These are phyloP conservation scores for Carabus problematicus DNA, from an alignment of 2,888 invertebrate genomes.

Conservation along the genomic window DNA sequence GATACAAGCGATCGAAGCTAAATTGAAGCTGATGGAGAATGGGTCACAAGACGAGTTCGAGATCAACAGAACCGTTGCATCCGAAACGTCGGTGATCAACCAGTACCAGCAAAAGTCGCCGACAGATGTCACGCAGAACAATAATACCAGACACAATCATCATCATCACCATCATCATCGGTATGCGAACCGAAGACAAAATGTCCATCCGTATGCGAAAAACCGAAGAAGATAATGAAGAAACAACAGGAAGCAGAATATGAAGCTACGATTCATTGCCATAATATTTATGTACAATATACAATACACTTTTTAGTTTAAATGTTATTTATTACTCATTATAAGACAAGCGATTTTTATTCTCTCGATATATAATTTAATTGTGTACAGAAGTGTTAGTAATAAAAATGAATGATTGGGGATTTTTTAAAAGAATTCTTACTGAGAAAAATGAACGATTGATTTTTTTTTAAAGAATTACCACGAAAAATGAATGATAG, in stretches of 20 bases:
- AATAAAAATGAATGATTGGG: no score
- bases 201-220: conserved; percentile 26
- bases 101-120: conserved; percentile 68
- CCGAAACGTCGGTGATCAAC: conserved; percentile 72
- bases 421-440: no score
- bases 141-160: conserved; percentile 9
- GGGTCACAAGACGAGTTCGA: conserved; percentile 75
- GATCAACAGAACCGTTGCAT: conserved; percentile 72
- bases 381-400: no score
- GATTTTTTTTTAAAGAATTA: no score
- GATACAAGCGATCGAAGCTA: conserved; percentile 88
- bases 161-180: no score
- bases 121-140: conserved; percentile 14
- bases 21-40: conserved; percentile 79
- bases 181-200: conserved; percentile 13
- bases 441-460: no score
- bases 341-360: no score
- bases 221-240: conserved; percentile 28
- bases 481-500: no score
- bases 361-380: no score
- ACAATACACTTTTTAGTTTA: neutral
- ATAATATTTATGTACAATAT: neutral
- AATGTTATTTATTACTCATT: no score
- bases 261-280: conserved; percentile 36
- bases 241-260: neutral